Conservation (phyloP, 2,797 vertebrate genomes). For the Urosaurus nigricauda region DNA sequence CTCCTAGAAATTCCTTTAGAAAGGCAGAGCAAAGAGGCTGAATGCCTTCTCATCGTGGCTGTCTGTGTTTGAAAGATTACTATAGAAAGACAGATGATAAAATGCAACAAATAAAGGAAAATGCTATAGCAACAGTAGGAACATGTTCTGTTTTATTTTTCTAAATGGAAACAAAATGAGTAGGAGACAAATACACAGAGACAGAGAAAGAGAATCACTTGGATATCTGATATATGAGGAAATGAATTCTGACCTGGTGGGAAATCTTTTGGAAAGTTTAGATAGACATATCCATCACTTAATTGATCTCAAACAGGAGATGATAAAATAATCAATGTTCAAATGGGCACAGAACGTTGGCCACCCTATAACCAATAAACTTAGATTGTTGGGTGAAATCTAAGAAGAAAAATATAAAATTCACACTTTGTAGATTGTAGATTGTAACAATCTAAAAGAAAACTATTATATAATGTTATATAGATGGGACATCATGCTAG, state of each 20-base stretch:
- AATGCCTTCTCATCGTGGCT: too few relatives aligned
- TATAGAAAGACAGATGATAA: neutral
- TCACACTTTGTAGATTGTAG: too few relatives aligned
- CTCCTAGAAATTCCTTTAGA: constrained; percentile 3
- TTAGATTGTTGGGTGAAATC: too few relatives aligned
- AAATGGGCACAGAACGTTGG: too few relatives aligned
- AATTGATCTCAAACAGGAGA: neutral
- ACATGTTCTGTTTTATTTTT: neutral
- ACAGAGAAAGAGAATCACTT: neutral
- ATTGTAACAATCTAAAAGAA: too few relatives aligned
- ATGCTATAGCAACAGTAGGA: neutral
- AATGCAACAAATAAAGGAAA: constrained; percentile 1
- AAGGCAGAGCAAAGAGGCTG: neutral
- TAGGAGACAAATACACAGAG: neutral
- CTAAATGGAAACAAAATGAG: neutral
- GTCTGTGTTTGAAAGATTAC: neutral
- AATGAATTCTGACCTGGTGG: neutral
- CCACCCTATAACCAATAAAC: too few relatives aligned
- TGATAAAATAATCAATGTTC: too few relatives aligned
- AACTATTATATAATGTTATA: too few relatives aligned
- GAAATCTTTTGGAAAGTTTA: neutral
- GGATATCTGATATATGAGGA: neutral
- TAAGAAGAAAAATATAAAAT: too few relatives aligned
- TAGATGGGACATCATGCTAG: too few relatives aligned
- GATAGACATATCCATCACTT: neutral